phyloP scores from a whole-genome alignment of 2,888 invertebrate species.

The Epsilonema sp. region DNA sequence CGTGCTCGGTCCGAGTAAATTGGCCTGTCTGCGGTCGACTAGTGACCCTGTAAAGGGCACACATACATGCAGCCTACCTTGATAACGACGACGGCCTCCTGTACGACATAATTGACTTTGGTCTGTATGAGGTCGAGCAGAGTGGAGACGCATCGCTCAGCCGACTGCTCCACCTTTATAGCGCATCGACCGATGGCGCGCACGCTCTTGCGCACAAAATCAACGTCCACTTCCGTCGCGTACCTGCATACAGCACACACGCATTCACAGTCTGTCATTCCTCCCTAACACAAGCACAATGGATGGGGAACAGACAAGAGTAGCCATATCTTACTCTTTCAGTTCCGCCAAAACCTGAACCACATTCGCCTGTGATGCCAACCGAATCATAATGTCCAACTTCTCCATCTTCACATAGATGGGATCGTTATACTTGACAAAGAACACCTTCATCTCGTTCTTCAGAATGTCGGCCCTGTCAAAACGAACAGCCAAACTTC shows the following conservation, averaged over 20 bases:
- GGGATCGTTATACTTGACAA: constrained; percentile 98
- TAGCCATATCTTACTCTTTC: constrained; percentile 46
- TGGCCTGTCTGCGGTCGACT: too few relatives aligned
- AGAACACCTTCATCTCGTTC: constrained; percentile 99
- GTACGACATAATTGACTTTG: constrained; percentile 97
- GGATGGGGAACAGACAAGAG: neutral
- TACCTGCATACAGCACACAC: constrained; percentile 35
- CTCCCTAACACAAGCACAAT: too few relatives aligned
- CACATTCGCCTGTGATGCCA: constrained; percentile 92
- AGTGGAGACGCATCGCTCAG: constrained; percentile 93
- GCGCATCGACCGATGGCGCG: constrained; percentile 95
- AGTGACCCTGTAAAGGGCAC: too few relatives aligned
- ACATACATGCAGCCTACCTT: constrained; percentile 38
- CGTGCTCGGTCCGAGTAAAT: too few relatives aligned
- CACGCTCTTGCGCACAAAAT: constrained; percentile 96
- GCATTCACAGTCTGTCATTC: neutral
- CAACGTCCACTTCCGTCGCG: constrained; percentile 97
- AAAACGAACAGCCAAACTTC: constrained; percentile 1
- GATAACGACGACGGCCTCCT: constrained; percentile 97
- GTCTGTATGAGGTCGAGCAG: constrained; percentile 92
- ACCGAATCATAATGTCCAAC: constrained; percentile 92
- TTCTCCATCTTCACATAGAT: constrained; percentile 98
- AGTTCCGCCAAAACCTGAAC: constrained; percentile 91
- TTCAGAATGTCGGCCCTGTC: constrained; percentile 83
- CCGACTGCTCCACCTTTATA: constrained; percentile 79